These are phyloP conservation scores for Tichodroma muraria DNA, from an alignment of 2,113 vertebrate genomes.

Conservation along the genomic window DNA sequence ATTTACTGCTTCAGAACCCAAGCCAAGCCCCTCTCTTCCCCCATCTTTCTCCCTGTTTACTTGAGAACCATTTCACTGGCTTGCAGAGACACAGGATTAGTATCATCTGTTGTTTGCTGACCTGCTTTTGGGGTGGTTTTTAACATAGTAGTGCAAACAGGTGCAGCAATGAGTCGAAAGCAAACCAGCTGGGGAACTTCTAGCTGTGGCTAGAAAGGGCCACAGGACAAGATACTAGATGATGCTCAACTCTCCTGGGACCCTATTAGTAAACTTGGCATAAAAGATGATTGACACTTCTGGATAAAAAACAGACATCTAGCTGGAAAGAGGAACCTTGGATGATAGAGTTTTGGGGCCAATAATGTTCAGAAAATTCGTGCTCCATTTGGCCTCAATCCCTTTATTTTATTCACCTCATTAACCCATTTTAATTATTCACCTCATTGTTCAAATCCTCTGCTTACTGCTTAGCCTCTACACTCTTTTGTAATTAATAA, in stretches of 20 bases:
- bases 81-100: background rate
- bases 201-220: background rate
- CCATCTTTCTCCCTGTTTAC: background rate
- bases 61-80: background rate
- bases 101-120: background rate
- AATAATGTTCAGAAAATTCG: background rate
- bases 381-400: constrained; percentile 28
- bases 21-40: background rate
- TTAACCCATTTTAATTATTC: constrained; percentile 62
- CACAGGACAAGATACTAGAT: background rate
- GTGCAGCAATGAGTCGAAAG: background rate
- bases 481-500: background rate
- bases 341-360: background rate
- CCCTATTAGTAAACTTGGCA: background rate
- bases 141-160: background rate
- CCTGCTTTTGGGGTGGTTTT: background rate
- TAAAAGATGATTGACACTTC: background rate
- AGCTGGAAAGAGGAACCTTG: background rate
- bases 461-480: background rate
- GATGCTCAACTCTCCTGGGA: background rate
- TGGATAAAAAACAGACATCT: background rate
- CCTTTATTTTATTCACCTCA: constrained; percentile 45
- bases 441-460: constrained; percentile 47
- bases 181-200: background rate
- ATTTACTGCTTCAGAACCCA: background rate